Evolutionary conservation across 1,140 invertebrate species (phyloP).

Genomic region (Parapsyche elsis): DNA sequence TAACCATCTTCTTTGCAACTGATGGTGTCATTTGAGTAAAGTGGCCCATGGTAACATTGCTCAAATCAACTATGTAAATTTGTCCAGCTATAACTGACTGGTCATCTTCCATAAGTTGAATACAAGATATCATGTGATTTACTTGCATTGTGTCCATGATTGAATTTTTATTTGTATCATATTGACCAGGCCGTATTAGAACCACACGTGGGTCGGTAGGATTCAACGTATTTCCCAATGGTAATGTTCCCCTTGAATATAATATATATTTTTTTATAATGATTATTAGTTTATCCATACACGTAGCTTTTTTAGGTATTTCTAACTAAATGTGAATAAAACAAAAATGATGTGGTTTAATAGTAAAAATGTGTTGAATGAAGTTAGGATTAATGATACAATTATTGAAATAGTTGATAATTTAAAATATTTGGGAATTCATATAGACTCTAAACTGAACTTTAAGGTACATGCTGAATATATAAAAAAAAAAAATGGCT

Average conservation of each 20-base stretch:
- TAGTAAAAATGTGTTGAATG: too few species aligned
- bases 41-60: constrained; percentile 61
- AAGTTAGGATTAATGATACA: too few species aligned
- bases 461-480: too few species aligned
- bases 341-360: too few species aligned
- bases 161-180: constrained; percentile 61
- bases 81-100: constrained; percentile 45
- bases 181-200: constrained; percentile 63
- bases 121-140: constrained; percentile 47
- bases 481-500: too few species aligned
- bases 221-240: constrained; percentile 58
- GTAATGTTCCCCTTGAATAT: neutral
- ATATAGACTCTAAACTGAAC: too few species aligned
- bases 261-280: too few species aligned
- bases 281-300: too few species aligned
- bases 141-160: constrained; percentile 61
- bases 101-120: constrained; percentile 54
- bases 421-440: too few species aligned
- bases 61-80: constrained; percentile 61
- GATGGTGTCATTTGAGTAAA: constrained; percentile 65
- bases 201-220: constrained; percentile 64
- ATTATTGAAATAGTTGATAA: too few species aligned
- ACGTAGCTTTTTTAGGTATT: too few species aligned
- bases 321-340: too few species aligned
- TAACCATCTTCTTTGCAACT: constrained; percentile 66